These are phyloP conservation scores for Xestia c-nigrum DNA, from an alignment of 2,888 invertebrate species.

Conservation along the genomic window DNA sequence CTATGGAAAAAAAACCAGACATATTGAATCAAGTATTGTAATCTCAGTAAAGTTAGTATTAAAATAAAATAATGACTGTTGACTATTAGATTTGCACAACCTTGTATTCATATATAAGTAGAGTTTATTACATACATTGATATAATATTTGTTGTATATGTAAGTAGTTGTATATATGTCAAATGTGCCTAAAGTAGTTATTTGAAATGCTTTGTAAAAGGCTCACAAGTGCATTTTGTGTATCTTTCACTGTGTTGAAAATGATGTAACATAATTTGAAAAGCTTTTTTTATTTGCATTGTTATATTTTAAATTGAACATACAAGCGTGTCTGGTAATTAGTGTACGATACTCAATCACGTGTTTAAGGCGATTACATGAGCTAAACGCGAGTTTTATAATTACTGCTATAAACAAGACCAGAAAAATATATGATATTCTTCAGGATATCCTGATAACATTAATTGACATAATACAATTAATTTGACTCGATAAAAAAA, in stretches of 20 bases:
- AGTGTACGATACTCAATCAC: too few species aligned
- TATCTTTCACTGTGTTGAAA: constrained; percentile 11
- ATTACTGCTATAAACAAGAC: too few species aligned
- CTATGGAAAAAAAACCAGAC: neutral
- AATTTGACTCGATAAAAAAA: too few species aligned
- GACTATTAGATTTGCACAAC: neutral
- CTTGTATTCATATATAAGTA: constrained; percentile 8
- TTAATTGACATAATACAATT: too few species aligned
- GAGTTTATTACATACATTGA: constrained; percentile 24
- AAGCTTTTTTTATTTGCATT: neutral
- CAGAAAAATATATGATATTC: too few species aligned
- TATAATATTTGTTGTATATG: constrained; percentile 29
- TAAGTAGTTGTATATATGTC: constrained; percentile 12
- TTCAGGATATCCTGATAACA: too few species aligned
- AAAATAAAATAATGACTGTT: constrained; percentile 9
- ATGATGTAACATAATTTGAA: constrained; percentile 17
- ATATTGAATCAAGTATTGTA: constrained; percentile 5
- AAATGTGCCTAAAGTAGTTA: constrained; percentile 37
- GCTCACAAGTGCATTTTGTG: constrained; percentile 2
- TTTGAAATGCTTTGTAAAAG: constrained; percentile 8
- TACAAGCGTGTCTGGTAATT: too few species aligned
- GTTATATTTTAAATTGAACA: neutral
- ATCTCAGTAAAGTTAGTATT: neutral
- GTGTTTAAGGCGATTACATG: too few species aligned
- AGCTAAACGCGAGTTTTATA: too few species aligned